These are phyloP conservation scores for Dasyornis broadbenti DNA, from an alignment of 2,113 vertebrate genomes.

Conservation along the genomic window DNA sequence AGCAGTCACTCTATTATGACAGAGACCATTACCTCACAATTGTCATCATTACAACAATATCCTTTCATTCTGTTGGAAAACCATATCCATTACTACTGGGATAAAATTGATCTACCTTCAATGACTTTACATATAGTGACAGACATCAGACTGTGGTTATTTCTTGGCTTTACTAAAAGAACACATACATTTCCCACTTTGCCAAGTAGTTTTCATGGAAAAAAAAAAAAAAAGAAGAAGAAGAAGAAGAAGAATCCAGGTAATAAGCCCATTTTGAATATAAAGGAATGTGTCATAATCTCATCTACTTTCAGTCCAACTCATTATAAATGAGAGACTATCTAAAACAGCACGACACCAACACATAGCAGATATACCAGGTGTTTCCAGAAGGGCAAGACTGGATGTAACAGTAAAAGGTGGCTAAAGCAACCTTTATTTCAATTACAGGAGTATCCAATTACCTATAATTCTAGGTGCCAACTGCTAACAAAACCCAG, in stretches of 20 bases:
- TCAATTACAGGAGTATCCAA: slow-evolving; percentile 8
- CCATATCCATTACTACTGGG: background rate
- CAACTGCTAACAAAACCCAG: background rate
- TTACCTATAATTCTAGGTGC: slow-evolving; percentile 28
- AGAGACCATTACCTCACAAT: background rate
- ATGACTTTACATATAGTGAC: background rate
- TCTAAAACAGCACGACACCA: background rate
- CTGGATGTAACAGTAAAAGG: background rate
- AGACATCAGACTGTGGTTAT: background rate
- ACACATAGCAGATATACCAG: background rate
- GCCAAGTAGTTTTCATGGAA: background rate
- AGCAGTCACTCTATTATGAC: background rate
- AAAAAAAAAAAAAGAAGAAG: background rate
- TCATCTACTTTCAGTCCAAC: background rate
- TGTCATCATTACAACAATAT: background rate
- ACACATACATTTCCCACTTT: background rate
- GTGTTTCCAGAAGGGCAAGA: slow-evolving; percentile 2
- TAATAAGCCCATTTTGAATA: background rate
- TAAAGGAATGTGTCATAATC: background rate
- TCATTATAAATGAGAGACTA: background rate
- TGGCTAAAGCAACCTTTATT: slow-evolving; percentile 30
- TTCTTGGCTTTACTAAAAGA: background rate
- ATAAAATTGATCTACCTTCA: background rate
- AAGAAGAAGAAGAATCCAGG: background rate
- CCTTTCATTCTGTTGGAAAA: background rate